These are phyloP conservation scores for Gymnogyps californianus DNA, from an alignment of 2,113 vertebrate genomes.

Conservation along the genomic window DNA sequence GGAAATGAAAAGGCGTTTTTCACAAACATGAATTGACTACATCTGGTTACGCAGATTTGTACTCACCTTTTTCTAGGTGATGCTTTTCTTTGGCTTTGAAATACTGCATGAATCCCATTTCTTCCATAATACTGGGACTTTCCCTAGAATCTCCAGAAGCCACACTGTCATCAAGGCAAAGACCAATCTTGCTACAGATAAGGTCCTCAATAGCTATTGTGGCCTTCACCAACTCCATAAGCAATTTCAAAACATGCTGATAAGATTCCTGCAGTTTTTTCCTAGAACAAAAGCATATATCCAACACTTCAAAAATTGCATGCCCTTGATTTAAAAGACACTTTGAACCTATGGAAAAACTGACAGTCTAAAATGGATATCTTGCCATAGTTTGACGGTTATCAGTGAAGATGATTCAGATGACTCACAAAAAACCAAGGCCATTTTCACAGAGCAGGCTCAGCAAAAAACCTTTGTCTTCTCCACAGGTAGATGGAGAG, in stretches of 20 bases:
- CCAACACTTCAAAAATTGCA: not conserved
- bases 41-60: not conserved
- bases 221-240: slow-evolving; percentile 80
- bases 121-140: not conserved
- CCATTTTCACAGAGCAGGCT: not conserved
- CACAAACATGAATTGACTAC: not conserved
- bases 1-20: not conserved
- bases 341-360: not conserved
- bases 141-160: slow-evolving; percentile 35
- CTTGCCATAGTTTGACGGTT: not conserved
- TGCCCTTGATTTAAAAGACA: not conserved
- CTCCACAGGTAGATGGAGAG: not conserved
- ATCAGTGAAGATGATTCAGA: not conserved
- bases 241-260: slow-evolving; percentile 77
- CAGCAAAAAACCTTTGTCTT: not conserved
- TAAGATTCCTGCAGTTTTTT: slow-evolving; percentile 75
- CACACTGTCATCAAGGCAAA: slow-evolving; percentile 64
- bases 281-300: slow-evolving; percentile 55
- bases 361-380: not conserved
- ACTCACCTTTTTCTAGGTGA: slow-evolving; percentile 3
- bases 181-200: slow-evolving; percentile 80
- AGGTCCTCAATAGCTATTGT: slow-evolving; percentile 78
- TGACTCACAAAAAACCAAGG: not conserved
- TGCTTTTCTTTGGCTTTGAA: slow-evolving; percentile 7
- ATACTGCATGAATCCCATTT: not conserved